Conservation (phyloP, 2,888 invertebrate genomes). For the Drosophila percnosoma region DNA sequence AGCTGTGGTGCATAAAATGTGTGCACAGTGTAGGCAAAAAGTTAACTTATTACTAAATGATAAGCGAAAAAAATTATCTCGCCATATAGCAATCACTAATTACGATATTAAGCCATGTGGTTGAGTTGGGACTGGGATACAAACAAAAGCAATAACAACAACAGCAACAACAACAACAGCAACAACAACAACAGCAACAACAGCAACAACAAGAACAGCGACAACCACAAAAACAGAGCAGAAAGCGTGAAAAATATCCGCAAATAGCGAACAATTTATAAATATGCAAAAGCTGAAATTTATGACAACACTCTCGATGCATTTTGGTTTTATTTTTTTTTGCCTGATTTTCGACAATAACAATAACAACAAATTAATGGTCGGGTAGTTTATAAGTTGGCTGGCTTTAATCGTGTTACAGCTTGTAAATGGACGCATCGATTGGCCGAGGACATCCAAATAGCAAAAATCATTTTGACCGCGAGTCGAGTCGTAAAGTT, state of each 20-base stretch:
- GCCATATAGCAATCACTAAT: conserved; percentile 48
- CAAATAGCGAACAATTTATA: conserved; percentile 55
- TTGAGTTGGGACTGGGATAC: conserved; percentile 17
- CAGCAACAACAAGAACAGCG: not conserved
- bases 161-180: conserved; percentile 8
- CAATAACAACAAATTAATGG: conserved; percentile 52
- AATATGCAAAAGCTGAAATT: conserved; percentile 58
- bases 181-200: conserved; percentile 18
- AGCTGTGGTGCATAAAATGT: not conserved
- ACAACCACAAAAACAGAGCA: conserved; percentile 19
- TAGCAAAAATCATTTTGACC: conserved; percentile 59
- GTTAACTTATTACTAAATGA: conserved; percentile 29
- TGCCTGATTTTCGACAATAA: not conserved
- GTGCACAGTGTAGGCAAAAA: conserved; percentile 25
- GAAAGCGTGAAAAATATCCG: conserved; percentile 40
- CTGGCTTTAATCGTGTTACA: conserved; percentile 59
- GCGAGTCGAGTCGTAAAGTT: conserved; percentile 63
- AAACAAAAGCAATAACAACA: conserved; percentile 16
- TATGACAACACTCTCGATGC: conserved; percentile 40
- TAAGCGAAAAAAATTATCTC: conserved; percentile 20
- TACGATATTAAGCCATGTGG: conserved; percentile 57
- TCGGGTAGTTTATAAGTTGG: conserved; percentile 55
- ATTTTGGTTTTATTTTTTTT: not conserved
- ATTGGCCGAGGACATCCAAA: conserved; percentile 33
- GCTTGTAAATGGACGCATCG: conserved; percentile 61